Evolutionary conservation across 2,888 invertebrate genomes (phyloP), one percentile per base, ranked within the genome.

Genomic region (Scaptodrosophila latifasciaeformis): DNA sequence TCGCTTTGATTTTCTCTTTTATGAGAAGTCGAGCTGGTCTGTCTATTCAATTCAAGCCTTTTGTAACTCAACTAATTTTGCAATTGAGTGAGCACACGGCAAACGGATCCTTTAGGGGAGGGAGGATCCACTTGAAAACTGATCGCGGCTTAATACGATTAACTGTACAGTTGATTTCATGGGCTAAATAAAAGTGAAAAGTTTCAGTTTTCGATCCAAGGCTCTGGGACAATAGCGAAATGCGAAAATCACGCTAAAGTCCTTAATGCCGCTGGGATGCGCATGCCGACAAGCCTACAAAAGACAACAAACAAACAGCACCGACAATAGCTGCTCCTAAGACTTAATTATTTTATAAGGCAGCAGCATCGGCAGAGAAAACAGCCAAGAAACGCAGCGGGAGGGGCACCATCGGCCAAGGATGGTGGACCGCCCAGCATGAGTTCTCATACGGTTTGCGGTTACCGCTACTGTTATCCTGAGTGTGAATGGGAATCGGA

Each of bases 331-430:
- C 54, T 62, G 65, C 82, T n/a, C n/a, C n/a, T 62, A 66, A 70
- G 75, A 74, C 75, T 71, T 82, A 80, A 80, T 82, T 80, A 82
- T 82, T 82, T 82, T 77, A 80, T 79, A 82, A 71, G 70, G 71
- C 74, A 53, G 12, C 49, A 47, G 56, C 27, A 54, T 12, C 24
- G 51, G 48, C 45, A 58, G 59, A 40, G n/a, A n/a, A n/a, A 57
- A 54, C 7, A 47, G 51, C 59, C 35, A 52, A 46, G 31, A 52
- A 31, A 30, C 50, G 40, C 24, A 51, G 31, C 45, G 31, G 31
- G 18, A 2, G 30, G 31, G 15, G 30, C 30, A 31, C 15, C 48
- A 57, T 58, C 80, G 60, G 81, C 65, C 48, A 31, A 31, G 70
- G 54, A 40, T 45, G 49, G 12, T 9, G 49, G 76, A 79, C 78